These are phyloP conservation scores for Delphinapterus leucas DNA, from an alignment of 2,113 vertebrate genomes.

Conservation along the genomic window DNA sequence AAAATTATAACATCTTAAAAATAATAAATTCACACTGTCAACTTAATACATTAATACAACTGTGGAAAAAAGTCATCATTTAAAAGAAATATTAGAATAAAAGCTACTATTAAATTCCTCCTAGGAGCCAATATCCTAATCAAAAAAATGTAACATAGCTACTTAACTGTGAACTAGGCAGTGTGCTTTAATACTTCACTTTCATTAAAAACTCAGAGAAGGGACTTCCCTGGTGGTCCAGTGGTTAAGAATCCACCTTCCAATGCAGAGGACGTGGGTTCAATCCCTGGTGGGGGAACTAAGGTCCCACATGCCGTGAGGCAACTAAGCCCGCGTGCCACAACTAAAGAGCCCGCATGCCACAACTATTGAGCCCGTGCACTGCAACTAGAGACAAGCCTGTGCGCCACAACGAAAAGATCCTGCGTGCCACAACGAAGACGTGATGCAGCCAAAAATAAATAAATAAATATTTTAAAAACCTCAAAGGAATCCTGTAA, in stretches of 20 bases:
- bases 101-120: conserved; percentile 16
- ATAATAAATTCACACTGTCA: background rate
- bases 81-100: conserved; percentile 30
- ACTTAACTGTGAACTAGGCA: background rate
- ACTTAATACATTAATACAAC: background rate
- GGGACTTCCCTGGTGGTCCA: too few species aligned
- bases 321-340: too few species aligned
- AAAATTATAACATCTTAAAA: conserved; percentile 10
- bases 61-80: background rate
- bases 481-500: background rate
- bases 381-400: too few species aligned
- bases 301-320: too few species aligned
- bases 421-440: too few species aligned
- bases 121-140: background rate
- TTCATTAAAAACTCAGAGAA: background rate
- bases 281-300: too few species aligned
- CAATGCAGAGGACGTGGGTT: too few species aligned
- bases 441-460: too few species aligned
- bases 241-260: too few species aligned
- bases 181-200: background rate
- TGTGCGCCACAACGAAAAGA: too few species aligned
- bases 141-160: background rate
- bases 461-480: background rate
- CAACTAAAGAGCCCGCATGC: too few species aligned
- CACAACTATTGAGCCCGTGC: too few species aligned